These are phyloP conservation scores for Mobula birostris DNA, from an alignment of 2,113 vertebrate genomes.

Conservation along the genomic window DNA sequence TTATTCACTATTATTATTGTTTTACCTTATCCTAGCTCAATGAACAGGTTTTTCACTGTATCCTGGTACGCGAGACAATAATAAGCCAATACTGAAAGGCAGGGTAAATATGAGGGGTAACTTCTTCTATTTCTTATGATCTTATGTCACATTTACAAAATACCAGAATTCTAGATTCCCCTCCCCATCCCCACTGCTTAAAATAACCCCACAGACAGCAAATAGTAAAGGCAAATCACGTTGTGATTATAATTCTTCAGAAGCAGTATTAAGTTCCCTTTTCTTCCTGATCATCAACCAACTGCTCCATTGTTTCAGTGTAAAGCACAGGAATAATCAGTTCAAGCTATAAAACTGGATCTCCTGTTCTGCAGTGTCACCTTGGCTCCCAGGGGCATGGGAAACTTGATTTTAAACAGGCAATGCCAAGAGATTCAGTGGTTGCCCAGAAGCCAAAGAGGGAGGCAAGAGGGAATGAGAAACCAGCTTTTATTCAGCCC, in stretches of 20 bases:
- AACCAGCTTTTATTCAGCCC: neutral
- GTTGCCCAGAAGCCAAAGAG: neutral
- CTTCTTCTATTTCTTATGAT: too few species aligned
- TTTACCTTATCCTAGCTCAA: too few species aligned
- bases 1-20: too few species aligned
- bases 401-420: neutral
- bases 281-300: neutral
- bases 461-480: neutral
- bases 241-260: neutral
- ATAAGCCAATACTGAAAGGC: too few species aligned
- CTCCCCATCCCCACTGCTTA: too few species aligned
- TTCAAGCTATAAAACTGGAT: neutral
- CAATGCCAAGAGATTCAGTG: neutral
- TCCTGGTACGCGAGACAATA: too few species aligned
- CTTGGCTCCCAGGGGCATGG: slow-evolving; percentile 31
- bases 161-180: too few species aligned
- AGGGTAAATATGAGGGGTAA: too few species aligned
- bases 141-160: too few species aligned
- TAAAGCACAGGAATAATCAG: slow-evolving; percentile 23
- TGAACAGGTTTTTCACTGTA: too few species aligned
- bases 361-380: slow-evolving; percentile 12
- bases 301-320: neutral
- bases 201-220: neutral
- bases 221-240: neutral
- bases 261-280: neutral